Conservation (phyloP, 2,113 vertebrate genomes). For the Suncus etruscus region DNA sequence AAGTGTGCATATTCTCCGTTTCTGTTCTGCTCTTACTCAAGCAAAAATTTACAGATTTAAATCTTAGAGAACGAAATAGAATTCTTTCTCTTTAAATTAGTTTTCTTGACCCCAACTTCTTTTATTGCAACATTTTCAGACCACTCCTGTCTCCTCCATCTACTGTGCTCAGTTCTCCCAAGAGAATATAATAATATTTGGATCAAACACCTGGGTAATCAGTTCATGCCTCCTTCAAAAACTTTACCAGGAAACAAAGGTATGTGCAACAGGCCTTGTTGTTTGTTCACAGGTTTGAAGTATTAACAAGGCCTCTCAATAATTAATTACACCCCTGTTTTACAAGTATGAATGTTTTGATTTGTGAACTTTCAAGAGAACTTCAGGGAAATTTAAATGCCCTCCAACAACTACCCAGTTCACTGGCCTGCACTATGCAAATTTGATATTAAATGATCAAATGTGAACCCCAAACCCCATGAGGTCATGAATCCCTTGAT, state of each 20-base stretch:
- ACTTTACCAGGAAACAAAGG: background rate
- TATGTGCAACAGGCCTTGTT: constrained; percentile 29
- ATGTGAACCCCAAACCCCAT: constrained; percentile 78
- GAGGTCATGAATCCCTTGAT: constrained; percentile 85
- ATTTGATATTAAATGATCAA: constrained; percentile 83
- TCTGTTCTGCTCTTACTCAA: background rate
- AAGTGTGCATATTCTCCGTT: too few species aligned
- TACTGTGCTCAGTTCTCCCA: background rate
- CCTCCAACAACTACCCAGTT: constrained; percentile 71
- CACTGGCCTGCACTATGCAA: constrained; percentile 73
- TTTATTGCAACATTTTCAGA: too few species aligned
- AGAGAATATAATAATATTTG: background rate
- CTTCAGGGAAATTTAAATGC: constrained; percentile 82
- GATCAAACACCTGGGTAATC: constrained; percentile 25
- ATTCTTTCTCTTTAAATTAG: background rate
- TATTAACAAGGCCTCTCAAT: constrained; percentile 77
- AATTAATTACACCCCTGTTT: constrained; percentile 79
- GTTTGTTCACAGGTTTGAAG: constrained; percentile 53
- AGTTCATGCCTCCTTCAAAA: constrained; percentile 5
- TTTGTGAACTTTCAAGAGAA: constrained; percentile 82
- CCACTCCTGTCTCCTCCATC: background rate
- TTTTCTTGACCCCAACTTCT: background rate
- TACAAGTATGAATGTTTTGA: constrained; percentile 74
- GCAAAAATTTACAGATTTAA: background rate
- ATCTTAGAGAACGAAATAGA: background rate